Evolutionary conservation across 2,113 vertebrate species (phyloP).

Genomic region (Hemichromis elongatus): DNA sequence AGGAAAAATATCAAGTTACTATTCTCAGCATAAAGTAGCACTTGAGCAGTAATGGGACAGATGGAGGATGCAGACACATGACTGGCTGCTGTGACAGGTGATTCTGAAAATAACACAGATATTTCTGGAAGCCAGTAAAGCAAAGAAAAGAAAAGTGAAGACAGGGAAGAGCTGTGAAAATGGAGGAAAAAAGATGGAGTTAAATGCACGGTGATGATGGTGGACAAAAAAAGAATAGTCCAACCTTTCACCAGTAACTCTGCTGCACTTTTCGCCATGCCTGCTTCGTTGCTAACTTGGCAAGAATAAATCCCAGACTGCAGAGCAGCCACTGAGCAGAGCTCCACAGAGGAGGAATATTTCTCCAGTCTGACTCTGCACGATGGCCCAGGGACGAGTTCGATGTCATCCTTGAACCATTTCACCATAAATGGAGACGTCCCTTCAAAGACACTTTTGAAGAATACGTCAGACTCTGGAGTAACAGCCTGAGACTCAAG

Average conservation of each 20-base stretch:
- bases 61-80: background rate
- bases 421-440: constrained; percentile 86
- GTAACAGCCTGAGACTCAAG: constrained; percentile 79
- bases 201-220: background rate
- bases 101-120: constrained; percentile 7
- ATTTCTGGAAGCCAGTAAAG: background rate
- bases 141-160: background rate
- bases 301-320: constrained; percentile 85
- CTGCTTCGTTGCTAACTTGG: constrained; percentile 88
- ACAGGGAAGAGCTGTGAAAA: constrained; percentile 3
- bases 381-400: constrained; percentile 80
- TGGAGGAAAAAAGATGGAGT: constrained; percentile 19
- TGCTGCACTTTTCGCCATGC: constrained; percentile 81
- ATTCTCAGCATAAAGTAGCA: background rate
- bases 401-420: constrained; percentile 88
- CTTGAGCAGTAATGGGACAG: constrained; percentile 11
- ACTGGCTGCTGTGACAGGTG: background rate
- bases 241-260: constrained; percentile 80
- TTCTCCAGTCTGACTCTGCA: constrained; percentile 83
- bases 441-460: constrained; percentile 85
- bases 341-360: constrained; percentile 81
- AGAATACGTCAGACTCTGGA: constrained; percentile 83
- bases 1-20: constrained; percentile 53
- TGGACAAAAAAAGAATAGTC: constrained; percentile 42
- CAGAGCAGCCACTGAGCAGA: constrained; percentile 80